These are phyloP conservation scores for Catocala fraxini DNA, from an alignment of 2,888 invertebrate species.

Conservation along the genomic window DNA sequence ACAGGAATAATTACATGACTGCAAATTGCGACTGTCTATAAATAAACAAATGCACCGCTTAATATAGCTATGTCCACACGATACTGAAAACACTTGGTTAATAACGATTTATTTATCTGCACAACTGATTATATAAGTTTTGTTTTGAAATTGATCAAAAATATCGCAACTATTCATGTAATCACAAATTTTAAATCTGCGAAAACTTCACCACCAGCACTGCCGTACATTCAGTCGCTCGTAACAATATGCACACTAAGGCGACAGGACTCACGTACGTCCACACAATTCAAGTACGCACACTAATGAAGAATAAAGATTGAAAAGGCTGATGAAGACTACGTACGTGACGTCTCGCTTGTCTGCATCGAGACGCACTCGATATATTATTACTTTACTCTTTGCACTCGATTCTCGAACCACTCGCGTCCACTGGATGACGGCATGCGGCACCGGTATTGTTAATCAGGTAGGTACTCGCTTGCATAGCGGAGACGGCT, in stretches of 20 bases:
- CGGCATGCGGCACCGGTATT: no score
- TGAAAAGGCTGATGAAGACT: constrained; percentile 26
- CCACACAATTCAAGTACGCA: constrained; percentile 25
- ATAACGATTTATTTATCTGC: constrained; percentile 31
- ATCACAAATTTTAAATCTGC: constrained; percentile 52
- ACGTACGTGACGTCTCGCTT: constrained; percentile 54
- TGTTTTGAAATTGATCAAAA: constrained; percentile 31
- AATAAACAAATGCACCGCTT: constrained; percentile 85
- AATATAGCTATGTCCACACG: constrained; percentile 62
- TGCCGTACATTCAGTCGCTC: constrained; percentile 53
- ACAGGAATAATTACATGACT: constrained; percentile 84
- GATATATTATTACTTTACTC: no score
- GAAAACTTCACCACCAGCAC: constrained; percentile 61
- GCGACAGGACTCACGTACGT: constrained; percentile 25
- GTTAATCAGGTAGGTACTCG: no score
- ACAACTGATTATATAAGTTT: constrained; percentile 33
- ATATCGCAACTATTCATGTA: constrained; percentile 39
- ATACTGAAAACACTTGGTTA: constrained; percentile 44
- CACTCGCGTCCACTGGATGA: no score
- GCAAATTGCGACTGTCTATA: constrained; percentile 84
- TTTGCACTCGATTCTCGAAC: no score
- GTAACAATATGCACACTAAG: constrained; percentile 60
- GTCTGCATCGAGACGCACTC: constrained; percentile 32
- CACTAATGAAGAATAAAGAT: constrained; percentile 23
- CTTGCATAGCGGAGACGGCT: no score